Evolutionary conservation across 2,888 invertebrate genomes (phyloP), one percentile per base, ranked within the genome.

Genomic region (Linhomoeus sp.): DNA sequence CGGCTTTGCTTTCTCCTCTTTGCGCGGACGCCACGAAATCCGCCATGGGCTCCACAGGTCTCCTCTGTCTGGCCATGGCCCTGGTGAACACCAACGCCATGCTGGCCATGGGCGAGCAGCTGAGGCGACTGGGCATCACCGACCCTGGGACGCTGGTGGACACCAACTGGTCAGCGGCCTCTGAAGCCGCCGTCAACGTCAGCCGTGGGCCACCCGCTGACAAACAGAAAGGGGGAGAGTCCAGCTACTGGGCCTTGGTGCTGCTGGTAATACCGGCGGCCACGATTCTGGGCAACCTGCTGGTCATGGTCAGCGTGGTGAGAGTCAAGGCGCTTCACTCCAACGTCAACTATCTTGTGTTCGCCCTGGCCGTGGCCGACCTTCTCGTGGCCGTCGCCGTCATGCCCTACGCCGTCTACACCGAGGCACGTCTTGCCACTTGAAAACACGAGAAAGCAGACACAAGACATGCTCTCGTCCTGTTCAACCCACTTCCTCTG

Each of bases 301-400:
- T 94, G 63, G 92, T 94, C 66, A 90, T 92, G 59, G 72, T 90
- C 66, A 84, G 86, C 70, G 92, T 94, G 43, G 80, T 78, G 63
- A 74, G 81, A 49, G 92, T 92, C 68, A 75, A 85, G 59, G 25
- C 83, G 53, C 73, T 97, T 56, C 88, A 90, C 68, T 85, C 88
- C 38, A 90, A 86, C 61, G 97, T 97, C 55, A 97, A 97, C 72
- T 97, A 92, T 73, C 92, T 97, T 73, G 97, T 97, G 67, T 90
- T 94, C 65, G 90, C 88, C 62, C 73, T 94, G 62, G 92, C 92
- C 43, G 77, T 92, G 40, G 92, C 94, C 41, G 92, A 94, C 73
- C 75, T 92, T 47, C 77, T 92, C 51, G 90, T 94, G 36, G 90
- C 90, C 43, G 84, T 85, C 45, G 79, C 87, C 53, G 90, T 90